Evolutionary conservation across 2,797 vertebrate species (phyloP), one percentile per base, ranked within the genome.

Genomic region (Danio jaintianensis): DNA sequence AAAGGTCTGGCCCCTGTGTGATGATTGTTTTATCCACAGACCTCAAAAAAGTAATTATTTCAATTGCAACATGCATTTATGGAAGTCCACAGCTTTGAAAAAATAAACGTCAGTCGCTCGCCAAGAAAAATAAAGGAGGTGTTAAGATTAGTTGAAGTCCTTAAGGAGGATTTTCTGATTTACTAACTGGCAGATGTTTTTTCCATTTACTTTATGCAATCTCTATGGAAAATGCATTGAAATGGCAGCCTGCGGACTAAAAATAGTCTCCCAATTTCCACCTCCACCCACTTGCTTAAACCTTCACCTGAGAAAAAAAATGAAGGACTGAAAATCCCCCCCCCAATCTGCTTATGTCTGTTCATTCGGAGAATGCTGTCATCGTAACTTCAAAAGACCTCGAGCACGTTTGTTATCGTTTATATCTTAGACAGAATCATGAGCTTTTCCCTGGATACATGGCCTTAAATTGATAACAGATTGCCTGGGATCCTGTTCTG

Each of bases 381-480:
- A 95, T 92, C 89, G 70, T 80, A 88, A 91, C 93, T 97, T 97
- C 93, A 96, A 96, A 96, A 93, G 86, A 81, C 85, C 89, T 88
- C 83, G 91, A 93, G 82, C 88, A 90, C 94, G 93, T 94, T 96
- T 96, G 94, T 93, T 95, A 95, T 96, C 94, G 92, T 95, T 96
- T 95, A 96, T 94, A 94, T 95, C 93, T 96, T 95, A 94, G 95
- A 96, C 86, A 90, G 89, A 91, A 93, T 90, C 85, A 87, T 88
- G 91, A 86, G 86, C 89, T 92, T 95, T 95, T 95, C 93, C 90
- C 89, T 86, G 87, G 93, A 93, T 94, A 92, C 92, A 89, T 89
- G 90, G 90, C 59, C 75, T 83, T 13, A 95, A 97, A 96, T 95
- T 95, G 95, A 96, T 95, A 95, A 94, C 96, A 97, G 95, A 96